phyloP scores from a whole-genome alignment of 37 sponge, comb jelly and placozoan genomes.

The Chondrosia reniformis region DNA sequence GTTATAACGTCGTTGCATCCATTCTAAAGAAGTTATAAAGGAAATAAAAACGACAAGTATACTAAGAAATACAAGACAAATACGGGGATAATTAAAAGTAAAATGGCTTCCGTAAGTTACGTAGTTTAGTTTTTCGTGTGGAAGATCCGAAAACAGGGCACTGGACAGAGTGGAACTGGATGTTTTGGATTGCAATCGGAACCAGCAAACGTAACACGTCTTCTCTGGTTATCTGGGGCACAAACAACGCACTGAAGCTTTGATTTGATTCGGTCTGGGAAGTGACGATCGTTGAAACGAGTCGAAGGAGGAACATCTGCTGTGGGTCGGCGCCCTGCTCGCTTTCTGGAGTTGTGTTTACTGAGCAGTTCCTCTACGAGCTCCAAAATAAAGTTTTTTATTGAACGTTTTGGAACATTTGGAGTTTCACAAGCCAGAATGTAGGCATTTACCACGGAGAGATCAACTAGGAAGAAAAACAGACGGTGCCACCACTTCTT shows the following conservation, averaged over 20 bases:
- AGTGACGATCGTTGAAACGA: neutral
- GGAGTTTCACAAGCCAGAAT: neutral
- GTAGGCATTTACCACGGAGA: neutral
- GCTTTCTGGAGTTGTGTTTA: neutral
- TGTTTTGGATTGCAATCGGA: neutral
- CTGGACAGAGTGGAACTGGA: neutral
- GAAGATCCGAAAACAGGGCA: neutral
- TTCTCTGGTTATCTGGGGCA: neutral
- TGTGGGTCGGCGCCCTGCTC: neutral
- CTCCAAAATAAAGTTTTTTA: neutral
- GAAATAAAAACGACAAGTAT: neutral
- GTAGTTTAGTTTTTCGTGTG: neutral
- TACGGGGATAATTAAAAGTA: too few species aligned
- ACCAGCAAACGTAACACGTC: neutral
- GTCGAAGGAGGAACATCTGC: constrained; percentile 3
- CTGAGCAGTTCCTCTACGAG: neutral
- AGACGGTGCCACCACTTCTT: constrained; percentile 10
- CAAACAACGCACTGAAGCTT: constrained; percentile 21
- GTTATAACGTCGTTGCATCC: neutral
- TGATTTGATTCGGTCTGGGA: neutral
- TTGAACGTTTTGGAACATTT: neutral
- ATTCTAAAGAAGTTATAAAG: neutral
- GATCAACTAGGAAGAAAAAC: neutral
- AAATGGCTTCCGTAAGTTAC: constrained; percentile 20
- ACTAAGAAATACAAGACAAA: constrained; percentile 8